Evolutionary conservation across 2,888 invertebrate genomes (phyloP).

Genomic region (Athalia rosae): DNA sequence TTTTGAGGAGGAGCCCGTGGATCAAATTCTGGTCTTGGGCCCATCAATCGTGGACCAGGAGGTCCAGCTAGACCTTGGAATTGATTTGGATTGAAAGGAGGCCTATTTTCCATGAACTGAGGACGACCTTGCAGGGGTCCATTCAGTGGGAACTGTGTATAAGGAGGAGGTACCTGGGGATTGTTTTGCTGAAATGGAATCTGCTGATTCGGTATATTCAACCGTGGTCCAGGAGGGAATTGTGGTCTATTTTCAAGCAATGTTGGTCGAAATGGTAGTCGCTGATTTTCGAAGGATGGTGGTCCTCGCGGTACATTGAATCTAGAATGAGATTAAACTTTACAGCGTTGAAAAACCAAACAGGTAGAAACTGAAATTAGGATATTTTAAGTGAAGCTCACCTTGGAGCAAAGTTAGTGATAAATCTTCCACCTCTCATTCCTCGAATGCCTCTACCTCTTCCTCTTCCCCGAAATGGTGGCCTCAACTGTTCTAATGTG

Average conservation of each 20-base stretch:
- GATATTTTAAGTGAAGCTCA: conserved; percentile 46
- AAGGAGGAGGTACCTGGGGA: conserved; percentile 47
- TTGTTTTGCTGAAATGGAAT: conserved; percentile 58
- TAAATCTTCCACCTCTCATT: conserved; percentile 60
- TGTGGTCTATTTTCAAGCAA: conserved; percentile 63
- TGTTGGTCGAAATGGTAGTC: conserved; percentile 57
- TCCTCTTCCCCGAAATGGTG: conserved; percentile 56
- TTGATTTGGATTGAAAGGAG: conserved; percentile 57
- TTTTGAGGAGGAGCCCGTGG: conserved; percentile 60
- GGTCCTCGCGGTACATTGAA: conserved; percentile 52
- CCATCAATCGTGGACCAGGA: conserved; percentile 58
- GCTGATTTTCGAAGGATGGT: conserved; percentile 56
- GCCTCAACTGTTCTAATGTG: conserved; percentile 64
- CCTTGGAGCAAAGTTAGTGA: conserved; percentile 61
- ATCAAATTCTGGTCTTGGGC: conserved; percentile 62
- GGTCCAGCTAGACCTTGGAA: conserved; percentile 59
- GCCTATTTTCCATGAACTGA: conserved; percentile 63
- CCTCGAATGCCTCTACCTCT: conserved; percentile 59
- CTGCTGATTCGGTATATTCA: conserved; percentile 60
- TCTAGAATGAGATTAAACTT: conserved; percentile 46
- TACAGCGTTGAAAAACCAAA: neutral
- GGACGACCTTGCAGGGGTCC: conserved; percentile 53
- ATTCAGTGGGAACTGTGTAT: conserved; percentile 37
- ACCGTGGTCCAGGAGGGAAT: conserved; percentile 58
- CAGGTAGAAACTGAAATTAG: neutral